Conservation (phyloP, 2,888 invertebrate genomes). For the Drosophila lacicola region DNA sequence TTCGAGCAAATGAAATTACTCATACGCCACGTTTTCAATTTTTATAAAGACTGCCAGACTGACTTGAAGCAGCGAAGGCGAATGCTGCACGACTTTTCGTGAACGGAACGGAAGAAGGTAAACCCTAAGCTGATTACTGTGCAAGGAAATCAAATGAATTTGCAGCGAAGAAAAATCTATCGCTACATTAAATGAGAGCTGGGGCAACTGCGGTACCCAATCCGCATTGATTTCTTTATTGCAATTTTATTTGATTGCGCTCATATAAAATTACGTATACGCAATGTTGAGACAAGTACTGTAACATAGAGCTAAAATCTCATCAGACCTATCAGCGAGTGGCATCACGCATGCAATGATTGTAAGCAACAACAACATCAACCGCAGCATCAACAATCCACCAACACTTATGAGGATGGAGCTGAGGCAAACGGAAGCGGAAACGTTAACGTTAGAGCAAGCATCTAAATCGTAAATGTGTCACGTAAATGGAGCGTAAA, state of each 20-base stretch:
- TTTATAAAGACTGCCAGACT: slow-evolving; percentile 57
- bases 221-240: slow-evolving; percentile 80
- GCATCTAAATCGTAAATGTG: slow-evolving; percentile 79
- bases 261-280: slow-evolving; percentile 79
- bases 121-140: slow-evolving; percentile 71
- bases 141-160: slow-evolving; percentile 67
- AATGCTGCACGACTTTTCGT: slow-evolving; percentile 10
- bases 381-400: slow-evolving; percentile 58
- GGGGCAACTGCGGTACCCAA: slow-evolving; percentile 32
- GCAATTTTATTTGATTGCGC: slow-evolving; percentile 78
- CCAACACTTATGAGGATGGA: slow-evolving; percentile 49
- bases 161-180: slow-evolving; percentile 59
- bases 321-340: slow-evolving; percentile 69
- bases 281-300: slow-evolving; percentile 67
- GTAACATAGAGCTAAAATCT: slow-evolving; percentile 61
- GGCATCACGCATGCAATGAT: slow-evolving; percentile 49
- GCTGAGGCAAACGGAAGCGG: slow-evolving; percentile 19
- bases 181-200: slow-evolving; percentile 48
- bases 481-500: slow-evolving; percentile 82
- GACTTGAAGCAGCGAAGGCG: slow-evolving; percentile 26
- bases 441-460: slow-evolving; percentile 57
- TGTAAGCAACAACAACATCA: slow-evolving; percentile 36
- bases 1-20: slow-evolving; percentile 71
- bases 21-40: slow-evolving; percentile 73
- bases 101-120: slow-evolving; percentile 15